A percentile compares a stretch with the other conserved stretches of the same genome.
Conservation (phyloP, 37 sponge, comb jelly and placozoan species). For the Agelas oroides region DNA sequence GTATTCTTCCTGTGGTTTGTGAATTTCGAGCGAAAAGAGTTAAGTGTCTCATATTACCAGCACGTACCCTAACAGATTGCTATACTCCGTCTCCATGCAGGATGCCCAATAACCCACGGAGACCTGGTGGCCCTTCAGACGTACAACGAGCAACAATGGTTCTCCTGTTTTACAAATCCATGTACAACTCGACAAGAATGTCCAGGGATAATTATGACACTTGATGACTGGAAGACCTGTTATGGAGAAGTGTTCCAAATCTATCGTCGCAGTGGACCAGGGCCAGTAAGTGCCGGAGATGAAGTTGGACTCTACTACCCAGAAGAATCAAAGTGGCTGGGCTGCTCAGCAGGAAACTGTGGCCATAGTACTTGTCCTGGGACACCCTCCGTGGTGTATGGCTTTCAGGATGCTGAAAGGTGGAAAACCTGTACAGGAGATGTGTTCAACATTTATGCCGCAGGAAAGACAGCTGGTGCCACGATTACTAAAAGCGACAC, state of each 20-base stretch:
- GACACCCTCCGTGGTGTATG: neutral
- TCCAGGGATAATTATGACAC: neutral
- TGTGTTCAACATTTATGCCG: neutral
- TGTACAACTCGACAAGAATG: neutral
- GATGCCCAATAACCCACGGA: too few relatives aligned
- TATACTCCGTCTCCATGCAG: too few relatives aligned
- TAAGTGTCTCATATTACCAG: too few relatives aligned
- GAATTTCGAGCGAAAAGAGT: too few relatives aligned
- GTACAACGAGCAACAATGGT: too few relatives aligned
- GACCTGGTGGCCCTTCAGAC: too few relatives aligned
- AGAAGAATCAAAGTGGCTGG: neutral
- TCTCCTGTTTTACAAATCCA: too few relatives aligned
- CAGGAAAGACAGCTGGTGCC: neutral
- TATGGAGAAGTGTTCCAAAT: neutral
- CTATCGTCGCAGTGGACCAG: neutral
- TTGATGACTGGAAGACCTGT: slow-evolving; percentile 1
- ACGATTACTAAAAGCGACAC: neutral
- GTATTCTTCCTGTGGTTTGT: too few relatives aligned
- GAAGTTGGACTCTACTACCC: slow-evolving; percentile 13
- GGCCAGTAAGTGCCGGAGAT: neutral
- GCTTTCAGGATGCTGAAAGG: neutral
- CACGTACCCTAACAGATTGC: too few relatives aligned
- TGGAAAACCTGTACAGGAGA: slow-evolving; percentile 1
- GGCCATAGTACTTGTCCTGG: slow-evolving; percentile 8
- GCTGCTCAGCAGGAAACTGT: neutral